Conservation (phyloP, 2,888 invertebrate species). For the Nephrotoma flavescens region DNA sequence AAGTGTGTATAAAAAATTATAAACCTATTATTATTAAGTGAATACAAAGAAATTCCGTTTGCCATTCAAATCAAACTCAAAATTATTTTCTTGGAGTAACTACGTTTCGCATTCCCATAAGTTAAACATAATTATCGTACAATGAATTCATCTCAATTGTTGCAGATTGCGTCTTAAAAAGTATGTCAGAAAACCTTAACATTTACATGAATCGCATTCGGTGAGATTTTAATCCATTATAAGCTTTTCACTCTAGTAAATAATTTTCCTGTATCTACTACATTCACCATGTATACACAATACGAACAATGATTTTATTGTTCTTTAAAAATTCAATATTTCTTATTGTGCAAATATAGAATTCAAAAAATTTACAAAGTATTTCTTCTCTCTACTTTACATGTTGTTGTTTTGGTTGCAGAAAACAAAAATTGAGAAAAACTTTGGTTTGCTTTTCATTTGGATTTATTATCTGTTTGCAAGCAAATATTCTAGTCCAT, state of each 20-base stretch:
- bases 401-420: neutral
- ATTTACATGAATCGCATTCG: neutral
- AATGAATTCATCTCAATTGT: neutral
- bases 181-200: neutral
- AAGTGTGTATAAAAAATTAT: too few relatives aligned
- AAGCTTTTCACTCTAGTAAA: neutral
- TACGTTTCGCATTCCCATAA: neutral
- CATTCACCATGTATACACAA: neutral
- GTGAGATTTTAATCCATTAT: neutral
- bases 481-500: too few relatives aligned
- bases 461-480: neutral
- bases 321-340: neutral
- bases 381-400: too few relatives aligned
- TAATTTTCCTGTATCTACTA: neutral
- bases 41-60: neutral
- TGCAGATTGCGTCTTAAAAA: neutral
- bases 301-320: neutral
- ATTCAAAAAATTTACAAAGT: neutral
- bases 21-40: too few relatives aligned
- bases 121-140: neutral
- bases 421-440: neutral
- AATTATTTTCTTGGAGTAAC: neutral
- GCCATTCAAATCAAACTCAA: neutral
- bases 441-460: neutral
- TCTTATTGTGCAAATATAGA: neutral